Evolutionary conservation across 2,113 vertebrate species (phyloP).

Genomic region (Sinosuthora webbiana): DNA sequence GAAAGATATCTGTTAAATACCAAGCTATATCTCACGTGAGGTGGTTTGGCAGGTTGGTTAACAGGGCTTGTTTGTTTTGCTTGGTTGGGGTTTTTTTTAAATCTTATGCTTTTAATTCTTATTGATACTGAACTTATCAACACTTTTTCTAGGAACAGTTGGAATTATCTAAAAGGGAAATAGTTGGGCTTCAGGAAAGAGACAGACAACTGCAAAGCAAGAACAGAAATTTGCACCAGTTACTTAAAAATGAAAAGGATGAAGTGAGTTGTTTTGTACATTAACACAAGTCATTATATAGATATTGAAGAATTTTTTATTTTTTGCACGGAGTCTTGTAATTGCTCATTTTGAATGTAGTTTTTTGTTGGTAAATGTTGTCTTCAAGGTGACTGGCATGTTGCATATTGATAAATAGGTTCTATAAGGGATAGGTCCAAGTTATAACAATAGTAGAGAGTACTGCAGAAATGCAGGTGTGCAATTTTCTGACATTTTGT

Average conservation of each 20-base stretch:
- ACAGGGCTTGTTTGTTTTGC: not conserved
- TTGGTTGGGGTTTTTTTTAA: not conserved
- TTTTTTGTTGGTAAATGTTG: not conserved
- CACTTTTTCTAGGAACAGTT: conserved; percentile 85
- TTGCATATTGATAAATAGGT: not conserved
- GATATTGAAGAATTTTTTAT: not conserved
- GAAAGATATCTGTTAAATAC: not conserved
- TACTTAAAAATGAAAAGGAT: conserved; percentile 95
- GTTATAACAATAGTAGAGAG: not conserved
- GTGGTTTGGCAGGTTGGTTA: not conserved
- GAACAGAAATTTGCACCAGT: conserved; percentile 89
- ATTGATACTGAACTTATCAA: not conserved
- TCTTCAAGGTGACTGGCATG: not conserved
- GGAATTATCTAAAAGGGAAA: conserved; percentile 88
- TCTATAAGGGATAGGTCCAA: not conserved
- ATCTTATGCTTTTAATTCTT: not conserved
- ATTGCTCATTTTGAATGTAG: not conserved
- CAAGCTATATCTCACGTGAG: not conserved
- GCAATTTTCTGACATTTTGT: not conserved
- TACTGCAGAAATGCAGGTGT: not conserved
- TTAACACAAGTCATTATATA: not conserved
- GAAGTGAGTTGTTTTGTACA: conserved; percentile 79
- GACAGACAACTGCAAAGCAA: conserved; percentile 92
- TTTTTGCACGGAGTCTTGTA: not conserved
- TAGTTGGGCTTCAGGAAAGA: conserved; percentile 87